These are phyloP conservation scores for Siniperca knerii DNA, from an alignment of 2,113 vertebrate genomes.

Conservation along the genomic window DNA sequence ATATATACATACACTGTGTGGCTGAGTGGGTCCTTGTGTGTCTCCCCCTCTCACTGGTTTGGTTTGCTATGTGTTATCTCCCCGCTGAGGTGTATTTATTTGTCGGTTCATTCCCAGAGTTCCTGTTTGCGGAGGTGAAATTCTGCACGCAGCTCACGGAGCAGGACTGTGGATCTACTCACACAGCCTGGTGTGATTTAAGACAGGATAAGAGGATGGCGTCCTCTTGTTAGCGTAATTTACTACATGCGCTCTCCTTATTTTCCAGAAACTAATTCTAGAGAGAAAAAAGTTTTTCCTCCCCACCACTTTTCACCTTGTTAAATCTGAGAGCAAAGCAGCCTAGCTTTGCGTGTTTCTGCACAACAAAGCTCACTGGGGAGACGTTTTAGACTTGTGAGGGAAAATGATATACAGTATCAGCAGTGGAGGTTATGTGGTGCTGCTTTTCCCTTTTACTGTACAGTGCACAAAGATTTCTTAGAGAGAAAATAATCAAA, in stretches of 20 bases:
- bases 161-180: slow-evolving; percentile 39
- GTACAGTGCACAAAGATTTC: slow-evolving; percentile 12
- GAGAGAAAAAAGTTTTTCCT: slow-evolving; percentile 36
- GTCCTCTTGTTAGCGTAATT: slow-evolving; percentile 68
- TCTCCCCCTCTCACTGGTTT: background rate
- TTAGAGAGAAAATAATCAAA: background rate
- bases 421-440: slow-evolving; percentile 15
- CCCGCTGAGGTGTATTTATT: slow-evolving; percentile 60
- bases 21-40: slow-evolving; percentile 2
- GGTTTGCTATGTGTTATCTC: slow-evolving; percentile 37
- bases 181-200: slow-evolving; percentile 60
- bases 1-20: background rate
- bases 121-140: slow-evolving; percentile 62
- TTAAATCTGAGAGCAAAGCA: slow-evolving; percentile 51
- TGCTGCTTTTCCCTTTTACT: slow-evolving; percentile 9
- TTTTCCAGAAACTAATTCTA: slow-evolving; percentile 62
- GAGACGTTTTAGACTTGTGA: slow-evolving; percentile 33
- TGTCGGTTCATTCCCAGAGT: slow-evolving; percentile 51
- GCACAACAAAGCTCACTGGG: slow-evolving; percentile 27
- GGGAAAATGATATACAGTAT: slow-evolving; percentile 29
- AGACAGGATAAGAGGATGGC: slow-evolving; percentile 57
- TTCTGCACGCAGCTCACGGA: slow-evolving; percentile 8
- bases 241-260: slow-evolving; percentile 50
- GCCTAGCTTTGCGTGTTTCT: slow-evolving; percentile 26
- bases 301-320: slow-evolving; percentile 58